Conservation (phyloP, 2,113 vertebrate species). For the Ammospiza nelsoni region DNA sequence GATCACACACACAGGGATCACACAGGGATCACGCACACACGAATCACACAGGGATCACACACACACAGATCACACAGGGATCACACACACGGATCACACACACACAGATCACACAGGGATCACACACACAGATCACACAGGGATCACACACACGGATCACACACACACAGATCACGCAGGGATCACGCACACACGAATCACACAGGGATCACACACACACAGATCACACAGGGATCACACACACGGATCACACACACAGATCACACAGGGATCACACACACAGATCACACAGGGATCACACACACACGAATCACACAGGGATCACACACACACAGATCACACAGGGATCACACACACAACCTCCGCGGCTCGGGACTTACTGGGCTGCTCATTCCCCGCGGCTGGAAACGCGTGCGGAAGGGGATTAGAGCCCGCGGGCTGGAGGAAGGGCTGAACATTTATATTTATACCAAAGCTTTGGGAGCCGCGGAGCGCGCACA, state of each 20-base stretch:
- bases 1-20: too few species aligned
- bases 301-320: too few species aligned
- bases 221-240: neutral
- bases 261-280: too few species aligned
- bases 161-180: too few species aligned
- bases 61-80: neutral
- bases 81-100: neutral
- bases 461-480: constrained; percentile 54
- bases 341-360: neutral
- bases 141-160: too few species aligned
- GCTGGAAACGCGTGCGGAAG: neutral
- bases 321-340: too few species aligned
- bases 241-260: too few species aligned
- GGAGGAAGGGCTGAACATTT: constrained; percentile 17
- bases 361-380: neutral
- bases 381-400: neutral
- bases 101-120: too few species aligned
- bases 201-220: neutral
- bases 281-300: too few species aligned
- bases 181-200: too few species aligned
- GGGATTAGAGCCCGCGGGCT: constrained; percentile 49
- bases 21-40: too few species aligned
- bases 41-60: too few species aligned
- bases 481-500: neutral
- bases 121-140: neutral